Base-by-base conservation (phyloP, 2,888 invertebrate species). In the Agrotis ipsilon region DNA sequence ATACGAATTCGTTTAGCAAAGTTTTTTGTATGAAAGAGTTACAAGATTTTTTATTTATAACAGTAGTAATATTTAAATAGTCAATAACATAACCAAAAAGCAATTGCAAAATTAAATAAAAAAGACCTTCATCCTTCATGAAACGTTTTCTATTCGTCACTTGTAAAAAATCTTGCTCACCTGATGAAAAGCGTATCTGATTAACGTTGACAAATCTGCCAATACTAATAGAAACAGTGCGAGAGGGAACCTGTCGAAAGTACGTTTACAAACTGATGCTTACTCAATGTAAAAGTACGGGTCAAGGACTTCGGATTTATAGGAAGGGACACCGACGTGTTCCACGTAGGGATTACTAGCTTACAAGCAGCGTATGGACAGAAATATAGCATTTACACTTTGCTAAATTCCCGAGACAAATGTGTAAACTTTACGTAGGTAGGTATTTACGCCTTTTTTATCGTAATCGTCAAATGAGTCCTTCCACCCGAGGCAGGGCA, bases 181-280 rank as follows among this genome's bases (percentile, higher is more conserved):
- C 13, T 45, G 45, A 75, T 75, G 45, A 57, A 74, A 66, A 75
- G 49, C 49, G 32, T 39, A n/a, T 32, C 48, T 75, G 48, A 72
- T 74, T 74, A 66, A 49, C 19, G 45, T 57, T 45, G 55, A 57
- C 55, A 72, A 55, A 65, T 39, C 43, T 72, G 72, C 57, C 72
- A 72, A 65, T 75, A 72, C 39, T 32, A 74, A 75, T 72, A 74
- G 3, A 65, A 19, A 19, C 18, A 18, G 32, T 48, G 21, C 19
- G 48, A 57, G 43, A 32, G 65, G 74, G 13, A 32, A 5, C 45
- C n/a, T 16, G 14, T 49, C 32, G 32, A 55, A 73, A 71, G 21
- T 74, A 72, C 19, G 55, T 49, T 45, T 49, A 49, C n/a, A 32
- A 74, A 55, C 74, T 32, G 32, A 55, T 19, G 32, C 74, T 74